Evolutionary conservation across 2,797 vertebrate species (phyloP), one percentile per base, ranked within the genome.

Genomic region (Lacerta viridis): DNA sequence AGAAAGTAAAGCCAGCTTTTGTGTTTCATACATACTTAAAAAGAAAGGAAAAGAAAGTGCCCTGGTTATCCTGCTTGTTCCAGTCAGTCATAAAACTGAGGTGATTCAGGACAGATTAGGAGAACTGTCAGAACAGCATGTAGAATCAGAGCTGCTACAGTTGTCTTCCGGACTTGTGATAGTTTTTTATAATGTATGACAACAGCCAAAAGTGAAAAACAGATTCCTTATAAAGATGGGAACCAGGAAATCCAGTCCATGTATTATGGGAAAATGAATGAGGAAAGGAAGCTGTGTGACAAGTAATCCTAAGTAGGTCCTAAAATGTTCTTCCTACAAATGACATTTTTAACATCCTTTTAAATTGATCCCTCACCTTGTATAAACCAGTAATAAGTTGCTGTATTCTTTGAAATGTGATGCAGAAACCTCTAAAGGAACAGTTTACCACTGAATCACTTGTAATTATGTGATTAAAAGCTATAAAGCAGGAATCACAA

Each of bases 391-490:
- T 72, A 17, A n/a, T 36, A 66, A n/a, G 83, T 33, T 33, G 17
- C 61, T 91, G 86, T 90, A 27, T 64, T 86, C 71, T 84, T 87
- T 81, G 64, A 81, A 85, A 71, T 80, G 46, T 43, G 78, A 77
- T 69, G 11, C 39, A 68, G 72, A 83, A 86, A 17, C 11, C 64
- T 78, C 41, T 61, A 50, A 25, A 79, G 84, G 78, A 84, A 77
- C 0, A 0, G 39, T 43, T 39, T 75, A 80, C 83, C 90, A 0
- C 25, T 92, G 64, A 87, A 89, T 93, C 89, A 87, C 87, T 33
- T 80, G 80, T 92, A 94, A 93, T 94, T 92, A 88, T 89, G 81
- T 4, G 2, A 77, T 72, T 90, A 90, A 89, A 92, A 85, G 0
- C 11, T 83, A 93, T 90, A 88, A 92, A 92, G 55, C 74, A 87